phyloP scores from a whole-genome alignment of 2,797 vertebrate species.

The Anguilla marmorata region DNA sequence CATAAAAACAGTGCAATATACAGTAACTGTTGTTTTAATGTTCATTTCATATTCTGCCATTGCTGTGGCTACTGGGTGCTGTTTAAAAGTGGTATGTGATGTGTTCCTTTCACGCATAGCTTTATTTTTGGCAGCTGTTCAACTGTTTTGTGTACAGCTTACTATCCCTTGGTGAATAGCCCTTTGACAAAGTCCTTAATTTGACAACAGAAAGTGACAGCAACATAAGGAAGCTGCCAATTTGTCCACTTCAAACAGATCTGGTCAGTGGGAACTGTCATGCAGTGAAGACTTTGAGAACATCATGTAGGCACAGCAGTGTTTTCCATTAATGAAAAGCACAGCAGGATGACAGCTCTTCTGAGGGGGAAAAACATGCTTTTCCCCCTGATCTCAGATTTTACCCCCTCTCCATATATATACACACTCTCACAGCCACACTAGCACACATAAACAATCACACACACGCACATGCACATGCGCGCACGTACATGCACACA shows the following conservation, averaged over 20 bases:
- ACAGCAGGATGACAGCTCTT: slow-evolving; percentile 1
- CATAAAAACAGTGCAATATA: neutral
- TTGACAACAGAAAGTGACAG: slow-evolving; percentile 15
- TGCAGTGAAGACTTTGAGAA: slow-evolving; percentile 10
- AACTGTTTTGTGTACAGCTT: neutral
- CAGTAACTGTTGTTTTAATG: neutral
- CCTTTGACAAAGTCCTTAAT: slow-evolving; percentile 27
- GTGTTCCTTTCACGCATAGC: neutral
- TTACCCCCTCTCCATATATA: neutral
- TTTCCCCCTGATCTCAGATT: neutral
- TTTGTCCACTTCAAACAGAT: slow-evolving; percentile 17
- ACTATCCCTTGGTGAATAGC: slow-evolving; percentile 12
- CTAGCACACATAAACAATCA: neutral
- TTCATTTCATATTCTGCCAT: neutral
- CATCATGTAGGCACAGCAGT: slow-evolving; percentile 9
- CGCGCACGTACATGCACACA: neutral
- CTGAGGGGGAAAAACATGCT: neutral
- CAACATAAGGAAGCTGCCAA: slow-evolving; percentile 14
- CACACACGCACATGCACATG: neutral
- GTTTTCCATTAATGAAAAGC: slow-evolving; percentile 2
- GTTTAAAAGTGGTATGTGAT: neutral
- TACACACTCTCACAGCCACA: neutral
- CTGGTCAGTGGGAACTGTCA: slow-evolving; percentile 30
- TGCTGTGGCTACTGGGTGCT: neutral
- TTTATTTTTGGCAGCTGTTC: slow-evolving; percentile 16